A percentile compares a stretch with the other conserved stretches of the same genome.
Conservation (phyloP, 2,888 invertebrate species). For the Sinotaia quadrata region DNA sequence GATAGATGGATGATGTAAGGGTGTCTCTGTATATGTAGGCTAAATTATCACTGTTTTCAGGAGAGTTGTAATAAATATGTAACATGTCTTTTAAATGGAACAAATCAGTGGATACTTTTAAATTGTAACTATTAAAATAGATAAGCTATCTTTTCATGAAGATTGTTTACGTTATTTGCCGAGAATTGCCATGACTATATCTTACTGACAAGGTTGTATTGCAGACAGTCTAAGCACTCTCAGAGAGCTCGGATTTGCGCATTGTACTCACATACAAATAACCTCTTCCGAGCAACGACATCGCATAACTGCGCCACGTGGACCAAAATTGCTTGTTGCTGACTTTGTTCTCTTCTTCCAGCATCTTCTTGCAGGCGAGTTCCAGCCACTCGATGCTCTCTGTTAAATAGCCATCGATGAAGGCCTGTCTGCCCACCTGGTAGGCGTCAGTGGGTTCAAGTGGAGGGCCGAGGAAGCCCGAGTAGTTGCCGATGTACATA, state of each 20-base stretch:
- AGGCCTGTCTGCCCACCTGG: constrained; percentile 17
- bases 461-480: constrained; percentile 13
- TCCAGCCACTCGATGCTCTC: constrained; percentile 22
- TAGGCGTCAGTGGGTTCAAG: constrained; percentile 9
- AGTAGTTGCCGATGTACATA: constrained; percentile 24
- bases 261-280: constrained; percentile 14
- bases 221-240: too few relatives aligned
- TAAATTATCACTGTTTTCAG: too few relatives aligned
- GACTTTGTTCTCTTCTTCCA: neutral
- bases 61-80: too few relatives aligned
- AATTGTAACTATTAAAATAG: too few relatives aligned
- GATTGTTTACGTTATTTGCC: too few relatives aligned
- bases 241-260: neutral
- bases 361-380: neutral
- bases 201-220: too few relatives aligned
- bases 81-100: too few relatives aligned
- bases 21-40: too few relatives aligned
- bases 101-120: too few relatives aligned
- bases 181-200: too few relatives aligned
- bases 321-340: neutral
- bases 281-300: constrained; percentile 12
- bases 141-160: too few relatives aligned
- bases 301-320: neutral
- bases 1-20: too few relatives aligned
- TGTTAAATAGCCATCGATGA: constrained; percentile 19